Evolutionary conservation across 2,888 invertebrate species (phyloP).

Genomic region (Pantelozetes paolii): DNA sequence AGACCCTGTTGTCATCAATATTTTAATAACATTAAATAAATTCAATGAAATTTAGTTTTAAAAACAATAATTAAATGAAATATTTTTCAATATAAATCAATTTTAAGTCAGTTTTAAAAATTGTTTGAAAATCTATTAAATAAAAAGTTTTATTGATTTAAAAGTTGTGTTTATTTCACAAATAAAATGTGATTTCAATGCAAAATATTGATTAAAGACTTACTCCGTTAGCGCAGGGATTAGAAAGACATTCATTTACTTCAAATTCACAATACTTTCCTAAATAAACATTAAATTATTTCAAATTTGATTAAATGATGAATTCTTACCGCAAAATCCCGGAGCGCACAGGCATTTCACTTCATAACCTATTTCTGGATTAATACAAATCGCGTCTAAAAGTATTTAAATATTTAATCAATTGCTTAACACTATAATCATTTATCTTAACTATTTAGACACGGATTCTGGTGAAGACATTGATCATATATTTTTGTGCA

Average conservation of each 20-base stretch:
- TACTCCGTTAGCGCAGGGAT: slow-evolving; percentile 39
- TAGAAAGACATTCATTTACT: slow-evolving; percentile 38
- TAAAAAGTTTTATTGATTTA: too few species aligned
- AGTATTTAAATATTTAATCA: not conserved
- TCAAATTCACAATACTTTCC: slow-evolving; percentile 35
- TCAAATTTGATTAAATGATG: not conserved
- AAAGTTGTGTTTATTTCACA: too few species aligned
- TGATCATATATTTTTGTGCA: slow-evolving; percentile 32
- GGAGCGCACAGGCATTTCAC: slow-evolving; percentile 25
- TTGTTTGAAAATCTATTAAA: not conserved
- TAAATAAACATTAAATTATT: not conserved
- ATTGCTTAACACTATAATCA: too few species aligned
- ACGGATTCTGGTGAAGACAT: slow-evolving; percentile 35
- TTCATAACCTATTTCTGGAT: not conserved
- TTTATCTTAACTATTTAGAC: slow-evolving; percentile 35
- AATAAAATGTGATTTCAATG: too few species aligned
- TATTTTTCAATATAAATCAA: too few species aligned
- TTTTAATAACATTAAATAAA: too few species aligned
- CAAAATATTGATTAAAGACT: not conserved
- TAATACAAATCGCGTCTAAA: slow-evolving; percentile 26
- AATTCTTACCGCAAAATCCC: slow-evolving; percentile 22
- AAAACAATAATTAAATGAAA: too few species aligned
- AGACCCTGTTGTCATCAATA: slow-evolving; percentile 23
- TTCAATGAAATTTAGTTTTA: too few species aligned
- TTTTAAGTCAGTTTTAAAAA: too few species aligned